Conservation (phyloP, 2,888 invertebrate species). For the Heterodera filipjevi region DNA sequence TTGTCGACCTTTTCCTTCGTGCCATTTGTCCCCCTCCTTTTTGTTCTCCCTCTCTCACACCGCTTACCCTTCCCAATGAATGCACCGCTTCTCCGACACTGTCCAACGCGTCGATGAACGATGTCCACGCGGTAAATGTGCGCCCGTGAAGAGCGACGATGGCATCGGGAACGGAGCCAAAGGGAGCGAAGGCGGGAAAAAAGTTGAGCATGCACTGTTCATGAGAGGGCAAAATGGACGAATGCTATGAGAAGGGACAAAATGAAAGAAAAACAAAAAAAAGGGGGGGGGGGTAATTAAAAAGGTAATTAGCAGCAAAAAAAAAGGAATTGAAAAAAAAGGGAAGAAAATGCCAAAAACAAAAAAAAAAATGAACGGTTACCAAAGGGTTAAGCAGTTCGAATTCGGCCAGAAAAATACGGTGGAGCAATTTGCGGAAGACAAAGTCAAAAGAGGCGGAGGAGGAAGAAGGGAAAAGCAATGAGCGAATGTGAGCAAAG, state of each 20-base stretch:
- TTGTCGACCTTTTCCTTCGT: too few species aligned
- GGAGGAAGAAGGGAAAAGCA: not conserved
- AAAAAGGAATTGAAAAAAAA: not conserved
- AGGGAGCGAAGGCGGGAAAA: not conserved
- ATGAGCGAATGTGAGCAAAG: slow-evolving; percentile 37
- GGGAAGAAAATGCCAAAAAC: not conserved
- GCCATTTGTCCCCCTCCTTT: not conserved
- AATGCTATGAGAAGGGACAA: not conserved
- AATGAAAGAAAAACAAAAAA: too few species aligned
- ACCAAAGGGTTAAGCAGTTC: slow-evolving; percentile 51
- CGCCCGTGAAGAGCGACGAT: not conserved
- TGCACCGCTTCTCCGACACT: not conserved
- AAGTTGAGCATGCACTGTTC: slow-evolving; percentile 3
- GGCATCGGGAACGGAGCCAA: not conserved
- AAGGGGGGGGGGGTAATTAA: too few species aligned
- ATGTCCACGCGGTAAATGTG: slow-evolving; percentile 1
- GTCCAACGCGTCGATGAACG: not conserved
- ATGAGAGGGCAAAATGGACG: not conserved
- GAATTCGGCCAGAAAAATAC: slow-evolving; percentile 47
- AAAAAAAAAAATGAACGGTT: not conserved
- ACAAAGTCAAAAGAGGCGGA: not conserved
- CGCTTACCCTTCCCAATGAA: not conserved
- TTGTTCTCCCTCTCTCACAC: not conserved
- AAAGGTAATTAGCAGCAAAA: not conserved
- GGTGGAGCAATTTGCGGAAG: slow-evolving; percentile 43